Conservation (phyloP, 2,797 vertebrate genomes). For the Acanthiza pusilla region DNA sequence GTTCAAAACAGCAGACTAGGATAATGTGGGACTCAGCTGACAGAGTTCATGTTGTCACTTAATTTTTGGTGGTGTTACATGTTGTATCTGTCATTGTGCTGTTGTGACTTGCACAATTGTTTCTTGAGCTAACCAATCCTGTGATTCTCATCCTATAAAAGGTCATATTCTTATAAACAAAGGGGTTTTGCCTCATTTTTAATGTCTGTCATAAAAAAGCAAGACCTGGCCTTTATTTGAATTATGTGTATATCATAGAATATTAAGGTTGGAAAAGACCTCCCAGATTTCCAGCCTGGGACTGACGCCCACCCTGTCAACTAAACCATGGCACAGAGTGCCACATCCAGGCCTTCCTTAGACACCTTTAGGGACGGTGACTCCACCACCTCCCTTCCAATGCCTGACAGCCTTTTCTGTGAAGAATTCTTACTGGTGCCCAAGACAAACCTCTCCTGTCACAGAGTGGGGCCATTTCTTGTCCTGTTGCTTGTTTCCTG, state of each 20-base stretch:
- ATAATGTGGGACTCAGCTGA: neutral
- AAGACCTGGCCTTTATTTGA: neutral
- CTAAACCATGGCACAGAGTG: neutral
- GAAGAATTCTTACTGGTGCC: neutral
- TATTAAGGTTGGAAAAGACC: neutral
- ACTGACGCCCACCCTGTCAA: neutral
- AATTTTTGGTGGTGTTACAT: neutral
- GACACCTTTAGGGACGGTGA: neutral
- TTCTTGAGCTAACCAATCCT: neutral
- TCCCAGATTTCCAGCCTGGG: neutral
- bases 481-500: fast-evolving
- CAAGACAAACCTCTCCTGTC: neutral
- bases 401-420: neutral
- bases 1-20: neutral
- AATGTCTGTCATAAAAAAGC: neutral
- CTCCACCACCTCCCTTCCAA: neutral
- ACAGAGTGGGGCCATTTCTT: neutral
- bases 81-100: neutral
- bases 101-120: neutral
- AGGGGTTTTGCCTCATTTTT: neutral
- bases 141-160: neutral
- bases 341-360: neutral
- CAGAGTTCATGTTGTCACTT: neutral
- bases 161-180: neutral
- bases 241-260: neutral